A percentile compares a stretch with the other conserved stretches of the same genome.
Evolutionary conservation across 2,888 invertebrate species (phyloP).

Genomic region (Leptinotarsa juncta): DNA sequence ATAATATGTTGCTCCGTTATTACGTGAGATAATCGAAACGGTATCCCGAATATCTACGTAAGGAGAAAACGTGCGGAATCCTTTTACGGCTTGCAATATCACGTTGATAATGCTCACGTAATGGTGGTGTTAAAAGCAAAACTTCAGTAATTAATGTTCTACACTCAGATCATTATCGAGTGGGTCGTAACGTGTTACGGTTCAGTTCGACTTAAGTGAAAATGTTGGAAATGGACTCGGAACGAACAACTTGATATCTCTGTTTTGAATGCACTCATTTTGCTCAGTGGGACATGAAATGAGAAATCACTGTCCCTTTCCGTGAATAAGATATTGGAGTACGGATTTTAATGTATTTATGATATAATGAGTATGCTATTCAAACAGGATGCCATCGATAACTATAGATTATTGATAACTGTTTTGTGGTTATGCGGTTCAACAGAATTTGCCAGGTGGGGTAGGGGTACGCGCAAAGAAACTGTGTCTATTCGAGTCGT

Average conservation of each 20-base stretch:
- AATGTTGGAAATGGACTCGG: background rate
- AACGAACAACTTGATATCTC: background rate
- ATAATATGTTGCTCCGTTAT: background rate
- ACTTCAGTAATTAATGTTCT: conserved; percentile 36
- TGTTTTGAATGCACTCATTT: background rate
- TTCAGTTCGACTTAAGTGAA: conserved; percentile 5
- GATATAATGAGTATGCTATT: too few relatives aligned
- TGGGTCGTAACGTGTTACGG: conserved; percentile 27
- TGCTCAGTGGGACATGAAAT: background rate
- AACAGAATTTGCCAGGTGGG: too few relatives aligned
- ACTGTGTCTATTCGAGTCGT: too few relatives aligned
- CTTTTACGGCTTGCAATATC: conserved; percentile 11
- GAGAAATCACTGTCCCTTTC: too few relatives aligned
- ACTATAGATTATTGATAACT: too few relatives aligned
- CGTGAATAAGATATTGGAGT: too few relatives aligned
- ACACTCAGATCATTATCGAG: conserved; percentile 31
- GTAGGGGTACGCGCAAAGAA: too few relatives aligned
- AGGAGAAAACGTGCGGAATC: conserved; percentile 12
- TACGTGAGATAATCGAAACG: background rate
- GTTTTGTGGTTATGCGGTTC: too few relatives aligned
- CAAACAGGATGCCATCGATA: too few relatives aligned
- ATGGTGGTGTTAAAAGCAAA: conserved; percentile 37
- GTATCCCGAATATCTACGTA: conserved; percentile 6
- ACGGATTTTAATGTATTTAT: too few relatives aligned
- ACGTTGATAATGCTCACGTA: conserved; percentile 24